These are phyloP conservation scores for Gymnocephalus cernua DNA, from an alignment of 2,113 vertebrate species.

Conservation along the genomic window DNA sequence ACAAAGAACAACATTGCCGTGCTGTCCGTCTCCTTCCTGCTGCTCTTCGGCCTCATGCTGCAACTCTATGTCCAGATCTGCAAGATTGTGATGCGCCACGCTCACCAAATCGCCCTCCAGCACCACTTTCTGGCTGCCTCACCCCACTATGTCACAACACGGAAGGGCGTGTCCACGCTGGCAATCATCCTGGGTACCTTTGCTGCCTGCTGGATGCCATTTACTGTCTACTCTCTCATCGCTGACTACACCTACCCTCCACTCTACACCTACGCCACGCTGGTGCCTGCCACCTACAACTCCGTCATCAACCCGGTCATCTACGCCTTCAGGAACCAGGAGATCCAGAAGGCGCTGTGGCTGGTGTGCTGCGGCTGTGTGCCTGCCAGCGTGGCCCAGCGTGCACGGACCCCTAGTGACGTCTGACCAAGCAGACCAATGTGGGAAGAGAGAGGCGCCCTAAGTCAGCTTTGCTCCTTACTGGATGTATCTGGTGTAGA, in stretches of 20 bases:
- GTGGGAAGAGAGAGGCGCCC: slow-evolving; percentile 59
- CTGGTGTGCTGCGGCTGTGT: slow-evolving; percentile 95
- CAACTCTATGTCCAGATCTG: slow-evolving; percentile 99
- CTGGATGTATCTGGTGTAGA: slow-evolving; percentile 46
- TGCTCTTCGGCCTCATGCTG: slow-evolving; percentile 98
- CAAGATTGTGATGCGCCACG: slow-evolving; percentile 97
- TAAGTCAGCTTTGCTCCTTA: slow-evolving; percentile 71
- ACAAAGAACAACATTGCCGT: slow-evolving; percentile 97
- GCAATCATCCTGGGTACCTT: slow-evolving; percentile 98
- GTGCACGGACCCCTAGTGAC: slow-evolving; percentile 95
- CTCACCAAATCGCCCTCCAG: slow-evolving; percentile 98
- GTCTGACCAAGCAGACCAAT: slow-evolving; percentile 86
- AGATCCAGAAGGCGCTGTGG: slow-evolving; percentile 99
- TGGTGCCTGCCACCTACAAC: slow-evolving; percentile 98
- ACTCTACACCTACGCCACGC: slow-evolving; percentile 97
- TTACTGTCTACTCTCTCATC: slow-evolving; percentile 96
- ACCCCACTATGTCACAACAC: slow-evolving; percentile 98
- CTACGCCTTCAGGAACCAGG: slow-evolving; percentile 98
- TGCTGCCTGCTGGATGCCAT: slow-evolving; percentile 99
- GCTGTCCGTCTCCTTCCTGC: slow-evolving; percentile 95
- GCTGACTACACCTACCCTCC: slow-evolving; percentile 98
- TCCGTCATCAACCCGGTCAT: slow-evolving; percentile 99
- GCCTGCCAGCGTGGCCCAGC: slow-evolving; percentile 90
- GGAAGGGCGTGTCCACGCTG: slow-evolving; percentile 98
- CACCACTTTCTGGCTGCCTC: slow-evolving; percentile 98